Evolutionary conservation across 2,113 vertebrate genomes (phyloP).

Genomic region (Melanotaenia duboulayi): DNA sequence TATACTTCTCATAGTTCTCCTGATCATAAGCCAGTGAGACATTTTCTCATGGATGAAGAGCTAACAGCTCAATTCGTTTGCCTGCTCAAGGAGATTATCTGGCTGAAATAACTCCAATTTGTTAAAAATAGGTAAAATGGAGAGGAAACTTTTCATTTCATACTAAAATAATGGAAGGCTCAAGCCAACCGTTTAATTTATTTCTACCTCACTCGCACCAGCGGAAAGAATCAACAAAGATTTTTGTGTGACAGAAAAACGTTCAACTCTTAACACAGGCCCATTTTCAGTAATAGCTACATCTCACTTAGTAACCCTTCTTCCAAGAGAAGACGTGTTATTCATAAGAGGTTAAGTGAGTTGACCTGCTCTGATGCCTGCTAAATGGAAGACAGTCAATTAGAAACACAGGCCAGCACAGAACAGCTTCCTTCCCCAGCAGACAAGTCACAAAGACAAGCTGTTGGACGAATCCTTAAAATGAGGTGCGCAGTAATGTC

Average conservation of each 20-base stretch:
- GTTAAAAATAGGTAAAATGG: conserved; percentile 6
- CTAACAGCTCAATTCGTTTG: not conserved
- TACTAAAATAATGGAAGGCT: conserved; percentile 33
- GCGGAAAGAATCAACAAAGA: conserved; percentile 29
- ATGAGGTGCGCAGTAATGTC: not conserved
- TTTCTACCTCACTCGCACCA: conserved; percentile 34
- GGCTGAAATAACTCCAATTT: conserved; percentile 23
- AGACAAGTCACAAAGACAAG: conserved; percentile 19
- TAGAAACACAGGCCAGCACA: conserved; percentile 47
- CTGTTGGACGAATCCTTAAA: conserved; percentile 22
- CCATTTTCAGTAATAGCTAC: conserved; percentile 54
- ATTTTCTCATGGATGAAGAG: conserved; percentile 16
- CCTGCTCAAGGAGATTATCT: conserved; percentile 10
- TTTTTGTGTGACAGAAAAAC: conserved; percentile 6
- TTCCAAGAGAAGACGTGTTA: conserved; percentile 66
- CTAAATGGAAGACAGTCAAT: conserved; percentile 71
- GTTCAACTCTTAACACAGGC: conserved; percentile 50
- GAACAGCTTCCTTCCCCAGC: conserved; percentile 37
- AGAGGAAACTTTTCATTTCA: conserved; percentile 36
- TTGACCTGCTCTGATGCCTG: conserved; percentile 72
- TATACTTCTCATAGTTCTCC: conserved; percentile 33
- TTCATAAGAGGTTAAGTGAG: conserved; percentile 77
- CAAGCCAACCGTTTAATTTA: conserved; percentile 37
- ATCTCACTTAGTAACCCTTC: conserved; percentile 67
- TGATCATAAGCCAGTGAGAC: conserved; percentile 29